phyloP scores from a whole-genome alignment of 2,888 invertebrate genomes.

The Tetranychus piercei region DNA sequence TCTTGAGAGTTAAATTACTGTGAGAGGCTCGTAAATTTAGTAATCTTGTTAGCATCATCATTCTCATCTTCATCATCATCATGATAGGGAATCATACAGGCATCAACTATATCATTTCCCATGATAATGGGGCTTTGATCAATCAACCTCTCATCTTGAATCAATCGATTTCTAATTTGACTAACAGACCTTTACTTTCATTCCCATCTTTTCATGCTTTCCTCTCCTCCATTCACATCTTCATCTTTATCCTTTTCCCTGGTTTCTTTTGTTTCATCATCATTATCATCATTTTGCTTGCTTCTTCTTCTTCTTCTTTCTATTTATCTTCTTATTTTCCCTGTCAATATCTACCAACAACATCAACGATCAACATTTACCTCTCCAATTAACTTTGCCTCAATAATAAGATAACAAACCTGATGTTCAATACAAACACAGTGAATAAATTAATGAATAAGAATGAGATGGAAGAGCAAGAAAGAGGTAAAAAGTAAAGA shows the following conservation, averaged over 20 bases:
- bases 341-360: background rate
- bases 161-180: background rate
- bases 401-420: too few relatives aligned
- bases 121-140: background rate
- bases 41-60: background rate
- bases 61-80: background rate
- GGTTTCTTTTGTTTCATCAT: background rate
- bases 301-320: background rate
- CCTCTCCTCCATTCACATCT: too few relatives aligned
- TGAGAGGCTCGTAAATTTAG: background rate
- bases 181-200: background rate
- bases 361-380: background rate
- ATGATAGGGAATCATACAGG: too few relatives aligned
- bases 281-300: too few relatives aligned
- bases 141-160: background rate
- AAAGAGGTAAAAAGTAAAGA: too few relatives aligned
- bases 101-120: background rate
- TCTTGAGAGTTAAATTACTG: too few relatives aligned
- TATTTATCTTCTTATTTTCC: background rate
- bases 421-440: too few relatives aligned
- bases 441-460: too few relatives aligned
- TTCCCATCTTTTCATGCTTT: background rate
- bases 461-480: too few relatives aligned
- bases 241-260: background rate
- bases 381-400: background rate